Evolutionary conservation across 1,140 invertebrate species (phyloP), one percentile per base, ranked within the genome.

Genomic region (Mylabris phalerata): DNA sequence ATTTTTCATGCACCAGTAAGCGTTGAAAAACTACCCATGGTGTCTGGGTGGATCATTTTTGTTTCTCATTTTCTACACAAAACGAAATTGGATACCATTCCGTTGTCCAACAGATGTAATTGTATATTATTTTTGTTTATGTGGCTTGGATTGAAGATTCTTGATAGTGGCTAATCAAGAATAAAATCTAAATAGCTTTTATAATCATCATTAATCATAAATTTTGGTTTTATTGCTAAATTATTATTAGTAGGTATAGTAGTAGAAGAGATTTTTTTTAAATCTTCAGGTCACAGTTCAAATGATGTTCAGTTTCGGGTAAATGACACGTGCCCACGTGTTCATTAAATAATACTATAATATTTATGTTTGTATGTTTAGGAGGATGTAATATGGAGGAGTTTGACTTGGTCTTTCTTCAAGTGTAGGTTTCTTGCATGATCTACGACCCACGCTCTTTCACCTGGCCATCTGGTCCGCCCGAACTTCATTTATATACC

Each of bases 321-420:
- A 54, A 54, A 54, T 44, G 50, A 48, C 57, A 51, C 57, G 57
- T 59, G 57, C 57, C 57, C 57, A 59, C 57, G 57, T 59, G 51
- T 40, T 52, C 57, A 59, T 59, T 59, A 59, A 27, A 24, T 27
- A 27, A 45, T 54, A 39, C 51, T 19, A 44, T 46, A 54, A 54
- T 32, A 5, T 32, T 7, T 32, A 7, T 32, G 7, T 19, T 19
- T 19, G 19, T 19, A 19, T 19, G 19, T 19, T 19, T 19, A 19
- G 19, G 19, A 19, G 19, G 19, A 19, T 19, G 19, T 19, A 32
- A 32, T 32, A 7, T 32, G 32, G 32, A 32, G 32, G 32, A 32
- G 32, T 32, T 7, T 4, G 7, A 32, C 19, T 19, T 19, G 19
- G 19, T 19, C 19, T 19, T 19, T 19, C 19, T 19, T 19, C 19